phyloP scores from a whole-genome alignment of 2,888 invertebrate species.

The Junonia oenone region DNA sequence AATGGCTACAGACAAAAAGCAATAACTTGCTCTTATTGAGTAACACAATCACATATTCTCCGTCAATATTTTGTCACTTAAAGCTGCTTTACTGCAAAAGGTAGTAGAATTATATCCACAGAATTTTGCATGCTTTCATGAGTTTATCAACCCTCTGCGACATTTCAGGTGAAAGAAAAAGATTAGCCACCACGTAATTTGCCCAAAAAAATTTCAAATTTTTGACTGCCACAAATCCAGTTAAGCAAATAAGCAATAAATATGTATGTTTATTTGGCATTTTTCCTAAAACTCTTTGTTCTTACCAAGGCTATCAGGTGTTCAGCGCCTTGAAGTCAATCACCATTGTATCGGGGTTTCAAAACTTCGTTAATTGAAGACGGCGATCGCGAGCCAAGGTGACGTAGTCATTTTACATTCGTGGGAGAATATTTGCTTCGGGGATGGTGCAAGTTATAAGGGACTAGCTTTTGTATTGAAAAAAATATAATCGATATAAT shows the following conservation, averaged over 20 bases:
- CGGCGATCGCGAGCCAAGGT: slow-evolving; percentile 27
- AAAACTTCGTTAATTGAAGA: slow-evolving; percentile 22
- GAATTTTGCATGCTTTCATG: no score
- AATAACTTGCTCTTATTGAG: no score
- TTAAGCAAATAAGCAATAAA: not conserved
- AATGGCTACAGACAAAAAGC: no score
- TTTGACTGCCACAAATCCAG: not conserved
- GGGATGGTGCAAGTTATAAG: slow-evolving; percentile 4
- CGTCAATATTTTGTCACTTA: no score
- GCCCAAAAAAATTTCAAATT: not conserved
- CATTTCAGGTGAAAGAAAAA: no score
- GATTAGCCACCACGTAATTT: no score
- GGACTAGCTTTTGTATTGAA: no score
- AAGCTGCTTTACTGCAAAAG: no score
- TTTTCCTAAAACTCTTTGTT: slow-evolving; percentile 13
- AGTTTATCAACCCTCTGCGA: no score
- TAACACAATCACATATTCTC: no score
- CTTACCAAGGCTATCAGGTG: slow-evolving; percentile 6
- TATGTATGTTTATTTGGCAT: not conserved
- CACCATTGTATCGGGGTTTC: slow-evolving; percentile 22
- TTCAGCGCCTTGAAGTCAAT: slow-evolving; percentile 22
- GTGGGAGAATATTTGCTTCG: slow-evolving; percentile 24
- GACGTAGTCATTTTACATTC: slow-evolving; percentile 25
- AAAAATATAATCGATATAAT: no score
- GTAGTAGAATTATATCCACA: no score